Conservation (phyloP, 2,797 vertebrate species). For the Geotrypetes seraphini region DNA sequence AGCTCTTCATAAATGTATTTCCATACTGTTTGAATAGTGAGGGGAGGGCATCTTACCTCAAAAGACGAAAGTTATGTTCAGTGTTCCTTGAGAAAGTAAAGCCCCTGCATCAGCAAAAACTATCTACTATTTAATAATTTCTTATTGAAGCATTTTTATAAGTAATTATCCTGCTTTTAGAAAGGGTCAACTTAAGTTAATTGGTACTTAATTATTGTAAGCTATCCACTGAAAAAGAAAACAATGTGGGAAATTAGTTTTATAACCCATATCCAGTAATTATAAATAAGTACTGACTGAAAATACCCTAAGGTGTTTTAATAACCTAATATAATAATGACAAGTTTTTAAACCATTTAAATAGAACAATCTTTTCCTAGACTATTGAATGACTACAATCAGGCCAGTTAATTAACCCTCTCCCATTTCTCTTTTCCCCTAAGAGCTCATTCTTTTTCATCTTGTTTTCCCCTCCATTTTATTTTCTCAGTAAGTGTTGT, state of each 20-base stretch:
- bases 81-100: no score
- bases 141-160: no score
- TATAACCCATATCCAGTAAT: slow-evolving; percentile 1
- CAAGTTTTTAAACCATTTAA: slow-evolving; percentile 1
- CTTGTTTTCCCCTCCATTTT: slow-evolving; percentile 6
- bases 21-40: no score
- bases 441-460: background rate
- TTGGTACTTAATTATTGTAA: slow-evolving; percentile 35
- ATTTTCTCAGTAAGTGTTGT: slow-evolving; percentile 20
- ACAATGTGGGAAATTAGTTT: slow-evolving; percentile 24
- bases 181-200: slow-evolving; percentile 27
- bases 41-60: no score
- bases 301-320: slow-evolving; percentile 7
- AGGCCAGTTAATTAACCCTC: slow-evolving; percentile 14
- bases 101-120: no score
- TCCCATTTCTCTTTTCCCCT: slow-evolving; percentile 8
- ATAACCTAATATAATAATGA: slow-evolving; percentile 13
- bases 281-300: slow-evolving; percentile 11
- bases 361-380: background rate
- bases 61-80: no score
- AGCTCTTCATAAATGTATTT: no score
- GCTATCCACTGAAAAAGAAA: slow-evolving; percentile 33
- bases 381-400: slow-evolving; percentile 12
- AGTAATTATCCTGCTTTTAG: no score
- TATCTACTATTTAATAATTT: no score